Evolutionary conservation across 37 sponge, comb jelly and placozoan species (phyloP), one percentile per base, ranked within the genome.

Genomic region (Mnemiopsis leidyi): DNA sequence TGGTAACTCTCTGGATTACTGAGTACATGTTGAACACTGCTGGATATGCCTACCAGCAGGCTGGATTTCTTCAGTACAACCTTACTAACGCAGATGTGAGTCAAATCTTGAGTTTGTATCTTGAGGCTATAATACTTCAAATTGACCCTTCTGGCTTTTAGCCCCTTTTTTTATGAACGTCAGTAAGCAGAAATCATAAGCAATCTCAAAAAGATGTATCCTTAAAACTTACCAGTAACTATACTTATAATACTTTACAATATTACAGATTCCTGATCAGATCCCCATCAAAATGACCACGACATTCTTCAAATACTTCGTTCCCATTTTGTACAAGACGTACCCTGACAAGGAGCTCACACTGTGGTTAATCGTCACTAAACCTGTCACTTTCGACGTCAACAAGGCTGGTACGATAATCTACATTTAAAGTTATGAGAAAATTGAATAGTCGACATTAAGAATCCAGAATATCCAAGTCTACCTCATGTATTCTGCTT

Each of bases 41-140:
- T 25, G 90, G 90, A 0, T 85, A n/a, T 28, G 90, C 90, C 26
- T 85, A 85, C 90, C 48, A 85, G 90, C 18, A 13, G 0, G 48
- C 90, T n/a, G 90, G 90, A 16, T 85, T 85, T 67, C 90, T 85
- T 3, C 90, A 85, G 67, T 85, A 85, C 61, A 85, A 85, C 61
- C 40, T 85, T 30, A 85, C 90, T 38, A 32, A 7, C 25, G n/a
- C 38, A 1, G 90, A 85, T 40, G 90, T 85, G 0, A 48, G 90
- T 85, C 1, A 9, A 67, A 67, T 28, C 3, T 23, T 71, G 73
- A 29, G n/a, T 23, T 23, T 23, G n/a, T 71, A 28, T 48, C 13
- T 48, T 48, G 61, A 18, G 61, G 5, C 61, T 48, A 48, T 13
- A 23, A 7, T 71, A 71, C 34, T 23, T 23, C 82, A 79, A 36